Percentiles rank a stretch among this genome's conserved stretches.
phyloP scores from a whole-genome alignment of 1,140 invertebrate genomes.

The Neodiprion lecontei region DNA sequence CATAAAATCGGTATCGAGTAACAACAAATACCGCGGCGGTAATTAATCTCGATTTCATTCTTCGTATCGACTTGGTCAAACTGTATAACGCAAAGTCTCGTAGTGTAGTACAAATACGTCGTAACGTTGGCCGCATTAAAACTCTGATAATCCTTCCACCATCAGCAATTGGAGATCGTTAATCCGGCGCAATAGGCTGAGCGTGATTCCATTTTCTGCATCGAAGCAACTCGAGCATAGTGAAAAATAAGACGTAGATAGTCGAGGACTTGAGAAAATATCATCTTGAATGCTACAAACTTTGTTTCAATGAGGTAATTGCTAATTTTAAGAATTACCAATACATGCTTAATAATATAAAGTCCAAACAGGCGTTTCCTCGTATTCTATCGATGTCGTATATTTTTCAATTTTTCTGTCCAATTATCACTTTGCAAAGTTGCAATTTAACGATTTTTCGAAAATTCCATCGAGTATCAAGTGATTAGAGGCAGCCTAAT shows the following conservation, averaged over 20 bases:
- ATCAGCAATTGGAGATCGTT: background rate
- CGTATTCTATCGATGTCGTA: too few relatives aligned
- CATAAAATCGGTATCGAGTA: background rate
- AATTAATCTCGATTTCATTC: background rate
- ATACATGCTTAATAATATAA: too few relatives aligned
- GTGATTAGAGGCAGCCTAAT: too few relatives aligned
- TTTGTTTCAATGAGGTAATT: background rate
- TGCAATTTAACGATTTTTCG: too few relatives aligned
- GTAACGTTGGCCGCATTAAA: background rate
- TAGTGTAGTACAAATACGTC: background rate
- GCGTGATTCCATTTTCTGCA: background rate
- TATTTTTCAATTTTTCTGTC: too few relatives aligned
- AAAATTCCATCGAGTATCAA: too few relatives aligned
- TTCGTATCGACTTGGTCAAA: background rate
- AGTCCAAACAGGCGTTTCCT: too few relatives aligned
- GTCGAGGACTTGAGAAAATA: background rate
- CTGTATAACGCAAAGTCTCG: background rate
- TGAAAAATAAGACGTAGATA: background rate
- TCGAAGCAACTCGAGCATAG: background rate
- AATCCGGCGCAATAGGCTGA: background rate
- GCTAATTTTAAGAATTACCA: background rate
- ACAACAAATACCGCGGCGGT: background rate
- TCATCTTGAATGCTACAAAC: background rate
- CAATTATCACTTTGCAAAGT: too few relatives aligned
- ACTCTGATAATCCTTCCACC: background rate